Base-by-base conservation (phyloP, 37 sponge, comb jelly and placozoan species). In the Theonella swinhoei region DNA sequence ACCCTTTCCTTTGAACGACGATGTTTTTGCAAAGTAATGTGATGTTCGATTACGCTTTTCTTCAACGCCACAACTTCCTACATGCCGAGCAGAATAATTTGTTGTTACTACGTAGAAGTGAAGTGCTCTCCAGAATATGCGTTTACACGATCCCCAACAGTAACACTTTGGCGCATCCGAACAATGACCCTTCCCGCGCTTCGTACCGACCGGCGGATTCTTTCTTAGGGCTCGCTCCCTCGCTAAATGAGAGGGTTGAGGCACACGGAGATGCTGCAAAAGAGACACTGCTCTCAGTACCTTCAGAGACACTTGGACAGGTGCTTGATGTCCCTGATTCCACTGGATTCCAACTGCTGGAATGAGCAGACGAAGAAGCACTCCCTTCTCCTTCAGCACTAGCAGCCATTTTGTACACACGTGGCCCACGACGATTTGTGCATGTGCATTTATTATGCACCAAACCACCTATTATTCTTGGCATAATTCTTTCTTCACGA, bases 71-170 rank as follows among this genome's bases (percentile, higher is more conserved):
- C 62, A 33, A 60, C 77, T 70, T 83, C 83, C 40, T 65, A 83
- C 83, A 83, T n/a, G 83, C 74, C 23, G 29, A 23, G 42, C 83
- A 83, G 58, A 83, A 83, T 66, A 79, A 47, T 47, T 14, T 47
- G 11, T 14, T 47, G 54, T 47, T 47, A 14, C 54, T 47, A n/a
- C n/a, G n/a, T n/a, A 47, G 54, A 47, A 47, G 14, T 14, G 14
- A 47, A 47, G 14, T 47, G 7, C 54, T 47, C 54, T 47, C 54
- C 54, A 14, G 54, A 14, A 14, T 47, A 47, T 7, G 54, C 54
- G 11, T 47, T 47, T 47, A 47, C 7, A 47, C 54, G 54, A 47
- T 47, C 54, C 54, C 14, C 7, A 17, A 47, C 54, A 47, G 54
- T 47, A 14, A n/a, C n/a, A n/a, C n/a, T 47, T 47, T 14, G 54